Percentiles rank a stretch among this genome's conserved stretches.
phyloP scores from a whole-genome alignment of 2,888 invertebrate species.

The Chrysolina haemoptera region DNA sequence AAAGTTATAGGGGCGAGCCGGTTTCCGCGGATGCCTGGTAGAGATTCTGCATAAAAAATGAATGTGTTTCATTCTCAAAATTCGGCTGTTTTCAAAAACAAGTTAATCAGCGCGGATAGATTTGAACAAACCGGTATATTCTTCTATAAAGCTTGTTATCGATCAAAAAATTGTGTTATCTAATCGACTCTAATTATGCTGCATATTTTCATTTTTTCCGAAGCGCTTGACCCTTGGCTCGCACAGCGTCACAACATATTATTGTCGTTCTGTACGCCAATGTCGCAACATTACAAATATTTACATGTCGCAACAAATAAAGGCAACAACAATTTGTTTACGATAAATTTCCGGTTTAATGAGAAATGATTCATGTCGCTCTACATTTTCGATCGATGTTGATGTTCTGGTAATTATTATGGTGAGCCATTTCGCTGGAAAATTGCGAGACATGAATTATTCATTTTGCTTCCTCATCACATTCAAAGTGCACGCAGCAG shows the following conservation, averaged over 20 bases:
- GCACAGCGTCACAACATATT: neutral
- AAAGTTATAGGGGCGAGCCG: too few relatives aligned
- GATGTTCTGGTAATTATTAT: neutral
- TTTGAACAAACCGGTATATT: neutral
- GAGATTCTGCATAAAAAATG: too few relatives aligned
- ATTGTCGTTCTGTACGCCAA: neutral
- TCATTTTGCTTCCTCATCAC: neutral
- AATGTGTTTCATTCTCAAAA: too few relatives aligned
- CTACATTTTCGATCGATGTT: neutral
- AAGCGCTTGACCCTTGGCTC: neutral
- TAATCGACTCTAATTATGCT: neutral
- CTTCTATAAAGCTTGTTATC: neutral
- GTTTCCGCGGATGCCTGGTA: too few relatives aligned
- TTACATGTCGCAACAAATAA: conserved; percentile 8
- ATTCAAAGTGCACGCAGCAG: neutral
- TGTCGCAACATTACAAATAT: conserved; percentile 17
- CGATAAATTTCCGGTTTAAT: conserved; percentile 15
- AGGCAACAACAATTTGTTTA: conserved; percentile 12
- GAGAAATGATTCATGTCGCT: conserved; percentile 10
- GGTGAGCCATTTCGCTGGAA: neutral
- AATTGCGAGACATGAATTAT: neutral
- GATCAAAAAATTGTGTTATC: neutral
- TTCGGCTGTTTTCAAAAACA: too few relatives aligned
- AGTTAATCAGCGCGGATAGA: too few relatives aligned
- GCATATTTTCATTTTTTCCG: conserved; percentile 1